Conservation (phyloP, 2,113 vertebrate genomes). For the Laticauda colubrina region DNA sequence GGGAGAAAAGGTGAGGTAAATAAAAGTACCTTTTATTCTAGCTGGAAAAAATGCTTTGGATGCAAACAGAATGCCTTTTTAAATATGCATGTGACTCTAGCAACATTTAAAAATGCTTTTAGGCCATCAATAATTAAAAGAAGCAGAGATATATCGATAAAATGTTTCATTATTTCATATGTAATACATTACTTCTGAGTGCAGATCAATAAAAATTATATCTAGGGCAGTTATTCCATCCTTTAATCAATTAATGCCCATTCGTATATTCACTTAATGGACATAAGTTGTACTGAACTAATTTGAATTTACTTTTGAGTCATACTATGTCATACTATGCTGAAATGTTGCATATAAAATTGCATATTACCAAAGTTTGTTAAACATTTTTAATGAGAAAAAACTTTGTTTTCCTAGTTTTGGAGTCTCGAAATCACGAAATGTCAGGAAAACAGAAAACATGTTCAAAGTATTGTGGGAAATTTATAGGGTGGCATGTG, state of each 20-base stretch:
- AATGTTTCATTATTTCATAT: conserved; percentile 16
- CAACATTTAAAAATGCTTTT: conserved; percentile 25
- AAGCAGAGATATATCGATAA: not conserved
- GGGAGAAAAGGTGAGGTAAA: not conserved
- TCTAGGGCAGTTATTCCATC: not conserved
- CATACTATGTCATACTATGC: not conserved
- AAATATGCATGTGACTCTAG: not conserved
- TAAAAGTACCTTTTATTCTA: not conserved
- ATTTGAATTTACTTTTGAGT: not conserved
- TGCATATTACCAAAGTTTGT: not conserved
- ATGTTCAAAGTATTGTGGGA: not conserved
- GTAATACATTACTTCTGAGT: conserved; percentile 14
- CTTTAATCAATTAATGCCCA: not conserved
- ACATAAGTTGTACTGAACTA: not conserved
- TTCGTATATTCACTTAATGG: not conserved
- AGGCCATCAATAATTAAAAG: conserved; percentile 28
- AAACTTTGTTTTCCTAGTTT: not conserved
- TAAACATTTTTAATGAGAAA: not conserved
- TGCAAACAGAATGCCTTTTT: not conserved
- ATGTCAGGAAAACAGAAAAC: not conserved
- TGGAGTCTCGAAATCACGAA: not conserved
- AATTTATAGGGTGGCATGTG: not conserved
- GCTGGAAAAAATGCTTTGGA: not conserved
- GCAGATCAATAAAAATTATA: not conserved
- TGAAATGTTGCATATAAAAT: not conserved